Conservation (phyloP, 2,888 invertebrate species). For the Heliconius cydno region DNA sequence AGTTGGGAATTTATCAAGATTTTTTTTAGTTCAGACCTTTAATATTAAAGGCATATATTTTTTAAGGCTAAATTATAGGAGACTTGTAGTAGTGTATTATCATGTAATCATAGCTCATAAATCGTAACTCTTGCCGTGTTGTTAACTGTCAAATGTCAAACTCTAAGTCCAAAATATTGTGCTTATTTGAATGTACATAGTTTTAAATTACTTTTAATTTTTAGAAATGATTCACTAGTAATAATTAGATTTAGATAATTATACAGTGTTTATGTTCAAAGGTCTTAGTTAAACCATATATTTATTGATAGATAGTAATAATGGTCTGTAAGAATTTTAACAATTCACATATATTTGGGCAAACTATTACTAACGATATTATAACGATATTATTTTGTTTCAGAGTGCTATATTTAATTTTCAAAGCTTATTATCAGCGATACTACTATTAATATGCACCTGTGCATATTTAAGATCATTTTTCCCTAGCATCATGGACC, state of each 20-base stretch:
- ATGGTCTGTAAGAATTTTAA: constrained; percentile 18
- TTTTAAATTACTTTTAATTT: background rate
- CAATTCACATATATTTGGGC: background rate
- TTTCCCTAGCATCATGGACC: constrained; percentile 95
- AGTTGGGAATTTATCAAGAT: too few relatives aligned
- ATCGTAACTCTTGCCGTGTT: constrained; percentile 6
- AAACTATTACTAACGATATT: background rate
- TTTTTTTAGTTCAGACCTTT: too few relatives aligned
- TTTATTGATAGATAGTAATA: constrained; percentile 8
- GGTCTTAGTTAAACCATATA: background rate
- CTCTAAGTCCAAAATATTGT: constrained; percentile 2
- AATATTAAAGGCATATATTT: too few relatives aligned
- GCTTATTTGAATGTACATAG: constrained; percentile 10
- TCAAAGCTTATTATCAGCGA: constrained; percentile 97
- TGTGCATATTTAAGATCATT: constrained; percentile 97
- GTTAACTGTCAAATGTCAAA: constrained; percentile 18
- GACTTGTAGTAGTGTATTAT: too few relatives aligned
- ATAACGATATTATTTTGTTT: constrained; percentile 65
- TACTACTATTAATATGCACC: constrained; percentile 97
- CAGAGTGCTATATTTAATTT: constrained; percentile 99
- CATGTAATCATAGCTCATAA: too few relatives aligned
- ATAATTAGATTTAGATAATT: background rate
- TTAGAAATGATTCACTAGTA: background rate
- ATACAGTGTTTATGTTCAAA: background rate
- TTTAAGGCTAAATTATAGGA: too few relatives aligned